Evolutionary conservation across 2,797 vertebrate genomes (phyloP), one percentile per base, ranked within the genome.

Genomic region (Melanotaenia nigrans): DNA sequence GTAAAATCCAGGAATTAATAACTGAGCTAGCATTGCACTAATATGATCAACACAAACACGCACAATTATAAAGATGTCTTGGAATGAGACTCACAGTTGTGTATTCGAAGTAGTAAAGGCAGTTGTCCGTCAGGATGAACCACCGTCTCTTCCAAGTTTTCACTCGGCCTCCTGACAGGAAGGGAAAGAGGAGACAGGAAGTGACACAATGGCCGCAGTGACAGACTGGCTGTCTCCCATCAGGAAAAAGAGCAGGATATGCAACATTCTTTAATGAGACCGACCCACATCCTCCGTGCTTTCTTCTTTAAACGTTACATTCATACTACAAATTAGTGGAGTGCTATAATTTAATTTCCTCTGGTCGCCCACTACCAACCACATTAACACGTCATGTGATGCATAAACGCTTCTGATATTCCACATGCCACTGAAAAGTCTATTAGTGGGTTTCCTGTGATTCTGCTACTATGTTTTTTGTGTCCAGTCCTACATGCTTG

Each of bases 51-150:
- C 1, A 35, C 13, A 36, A 14, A 58, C 20, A 66, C 18, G 65
- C n/a, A 45, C 8, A 54, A 32, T 5, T 13, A 16, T 61, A 57
- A 66, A 74, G 30, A 68, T 13, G 25, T 73, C 57, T 67, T 33
- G 1, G 30, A 13, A 32, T 6, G 24, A 59, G 33, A 89, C 96
- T 95, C 89, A 98, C 97, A 82, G 97, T 98, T 1, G 97, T 98
- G 90, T 97, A 97, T 84, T 98, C 97, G 45, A 97, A 97, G 83
- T 97, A 97, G 92, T 97, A 98, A 84, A 97, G 95, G 91, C 96
- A 98, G 94, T 97, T 98, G 93, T 98, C 97, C 0, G 96, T 97
- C 79, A 97, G 93, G 88, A 98, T 98, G 90, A 98, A 98, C 97
- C 97, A 98, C 73, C 97, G 91, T 36, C 97, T 92, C 88, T 98